A percentile compares a stretch with the other conserved stretches of the same genome.
These are phyloP conservation scores for Ophthalmolycus amberensis DNA, from an alignment of 2,113 vertebrate species.

Conservation along the genomic window DNA sequence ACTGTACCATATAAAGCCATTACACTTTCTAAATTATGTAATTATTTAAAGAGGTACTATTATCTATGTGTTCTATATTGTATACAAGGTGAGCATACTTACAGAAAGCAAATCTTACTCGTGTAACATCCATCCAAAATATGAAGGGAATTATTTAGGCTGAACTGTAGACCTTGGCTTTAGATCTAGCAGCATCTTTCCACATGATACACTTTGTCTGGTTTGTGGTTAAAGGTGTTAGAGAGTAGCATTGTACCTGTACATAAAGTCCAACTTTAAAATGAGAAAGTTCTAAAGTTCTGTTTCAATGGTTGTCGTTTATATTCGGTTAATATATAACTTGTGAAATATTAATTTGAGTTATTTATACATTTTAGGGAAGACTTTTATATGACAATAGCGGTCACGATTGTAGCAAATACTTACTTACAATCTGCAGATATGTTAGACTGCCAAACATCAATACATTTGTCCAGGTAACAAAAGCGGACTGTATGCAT, in stretches of 20 bases:
- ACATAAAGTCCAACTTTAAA: slow-evolving; percentile 71
- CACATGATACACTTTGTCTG: slow-evolving; percentile 70
- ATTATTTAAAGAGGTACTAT: slow-evolving; percentile 74
- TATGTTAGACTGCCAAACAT: slow-evolving; percentile 52
- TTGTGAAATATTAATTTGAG: slow-evolving; percentile 65
- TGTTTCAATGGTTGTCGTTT: slow-evolving; percentile 74
- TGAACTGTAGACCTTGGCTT: slow-evolving; percentile 52
- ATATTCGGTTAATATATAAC: slow-evolving; percentile 69
- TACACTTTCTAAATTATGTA: slow-evolving; percentile 65
- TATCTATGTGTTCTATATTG: slow-evolving; percentile 77
- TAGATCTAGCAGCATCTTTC: slow-evolving; percentile 66
- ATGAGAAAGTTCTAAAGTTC: slow-evolving; percentile 57
- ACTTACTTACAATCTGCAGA: slow-evolving; percentile 64
- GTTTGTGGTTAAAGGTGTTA: slow-evolving; percentile 78
- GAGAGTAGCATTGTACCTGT: slow-evolving; percentile 78
- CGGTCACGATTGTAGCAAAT: slow-evolving; percentile 76
- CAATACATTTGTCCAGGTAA: slow-evolving; percentile 48
- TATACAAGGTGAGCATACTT: slow-evolving; percentile 69
- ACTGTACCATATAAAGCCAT: slow-evolving; percentile 63
- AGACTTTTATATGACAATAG: slow-evolving; percentile 71
- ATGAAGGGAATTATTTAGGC: slow-evolving; percentile 45
- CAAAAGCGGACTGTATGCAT: slow-evolving; percentile 58
- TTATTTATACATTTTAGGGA: slow-evolving; percentile 75
- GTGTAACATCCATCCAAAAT: slow-evolving; percentile 40
- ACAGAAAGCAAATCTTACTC: slow-evolving; percentile 42